These are phyloP conservation scores for Acronicta leporina DNA, from an alignment of 2,888 invertebrate species.

Conservation along the genomic window DNA sequence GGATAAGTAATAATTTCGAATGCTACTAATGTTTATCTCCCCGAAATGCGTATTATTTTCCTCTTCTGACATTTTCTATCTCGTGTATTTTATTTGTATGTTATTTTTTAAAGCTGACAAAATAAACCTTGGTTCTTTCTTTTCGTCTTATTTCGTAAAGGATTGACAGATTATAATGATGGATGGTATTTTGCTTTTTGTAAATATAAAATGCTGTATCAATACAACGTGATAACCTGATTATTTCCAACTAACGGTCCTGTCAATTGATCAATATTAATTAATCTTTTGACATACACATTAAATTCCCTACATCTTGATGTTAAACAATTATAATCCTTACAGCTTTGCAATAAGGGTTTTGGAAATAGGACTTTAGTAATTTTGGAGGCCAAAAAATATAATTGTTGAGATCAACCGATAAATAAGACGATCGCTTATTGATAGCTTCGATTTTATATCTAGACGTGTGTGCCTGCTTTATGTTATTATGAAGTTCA, in stretches of 20 bases:
- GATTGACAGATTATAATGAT: slow-evolving; percentile 3
- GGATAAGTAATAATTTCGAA: no score
- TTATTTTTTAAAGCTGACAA: no score
- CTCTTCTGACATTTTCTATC: no score
- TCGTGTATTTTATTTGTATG: no score
- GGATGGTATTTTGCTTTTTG: slow-evolving; percentile 1
- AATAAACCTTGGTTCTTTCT: no score
- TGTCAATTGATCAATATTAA: slow-evolving; percentile 70
- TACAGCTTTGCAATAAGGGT: slow-evolving; percentile 2
- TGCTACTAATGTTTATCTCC: no score
- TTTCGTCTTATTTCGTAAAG: neutral
- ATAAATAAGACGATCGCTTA: slow-evolving; percentile 60
- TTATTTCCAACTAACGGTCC: slow-evolving; percentile 60
- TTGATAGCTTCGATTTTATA: slow-evolving; percentile 60
- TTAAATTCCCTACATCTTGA: slow-evolving; percentile 16
- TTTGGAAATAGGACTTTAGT: neutral
- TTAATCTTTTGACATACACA: slow-evolving; percentile 58
- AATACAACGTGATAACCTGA: slow-evolving; percentile 39
- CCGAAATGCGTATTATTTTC: no score
- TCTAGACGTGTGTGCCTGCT: slow-evolving; percentile 42
- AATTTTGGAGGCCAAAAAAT: slow-evolving; percentile 12
- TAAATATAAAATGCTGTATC: slow-evolving; percentile 10
- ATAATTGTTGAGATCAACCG: slow-evolving; percentile 46
- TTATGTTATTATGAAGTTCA: slow-evolving; percentile 35
- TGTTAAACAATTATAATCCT: slow-evolving; percentile 20